These are phyloP conservation scores for Megaceryle alcyon DNA, from an alignment of 2,797 vertebrate genomes.

Conservation along the genomic window DNA sequence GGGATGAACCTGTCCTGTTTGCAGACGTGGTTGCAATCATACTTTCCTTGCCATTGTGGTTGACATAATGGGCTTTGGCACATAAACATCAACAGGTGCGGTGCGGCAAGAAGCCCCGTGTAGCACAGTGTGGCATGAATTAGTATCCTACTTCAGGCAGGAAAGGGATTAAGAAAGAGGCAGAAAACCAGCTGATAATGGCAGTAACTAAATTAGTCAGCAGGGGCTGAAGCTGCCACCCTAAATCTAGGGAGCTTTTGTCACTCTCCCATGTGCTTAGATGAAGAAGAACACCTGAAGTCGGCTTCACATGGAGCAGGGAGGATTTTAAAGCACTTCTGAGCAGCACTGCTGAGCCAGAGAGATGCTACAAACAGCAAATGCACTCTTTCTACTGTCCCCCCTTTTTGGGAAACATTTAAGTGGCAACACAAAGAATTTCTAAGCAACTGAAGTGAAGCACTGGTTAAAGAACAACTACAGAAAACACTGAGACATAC, in stretches of 20 bases:
- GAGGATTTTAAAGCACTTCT: background rate
- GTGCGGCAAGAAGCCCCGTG: background rate
- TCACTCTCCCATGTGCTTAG: fast-evolving
- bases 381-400: background rate
- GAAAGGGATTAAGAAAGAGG: background rate
- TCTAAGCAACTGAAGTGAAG: constrained; percentile 15
- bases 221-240: background rate
- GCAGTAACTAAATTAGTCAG: background rate
- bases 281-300: background rate
- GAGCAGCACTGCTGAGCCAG: background rate
- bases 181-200: background rate
- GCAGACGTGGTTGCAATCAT: fast-evolving
- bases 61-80: background rate
- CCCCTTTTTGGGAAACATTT: background rate
- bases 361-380: background rate
- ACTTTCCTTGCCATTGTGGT: background rate
- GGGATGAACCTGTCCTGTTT: background rate
- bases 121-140: background rate
- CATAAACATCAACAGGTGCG: background rate
- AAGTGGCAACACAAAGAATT: constrained; percentile 13
- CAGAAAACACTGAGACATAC: background rate
- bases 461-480: background rate
- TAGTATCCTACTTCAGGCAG: background rate
- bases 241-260: background rate
- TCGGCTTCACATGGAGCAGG: background rate